Base-by-base conservation (phyloP, 1,140 invertebrate species). In the Macrobrachium nipponense region DNA sequence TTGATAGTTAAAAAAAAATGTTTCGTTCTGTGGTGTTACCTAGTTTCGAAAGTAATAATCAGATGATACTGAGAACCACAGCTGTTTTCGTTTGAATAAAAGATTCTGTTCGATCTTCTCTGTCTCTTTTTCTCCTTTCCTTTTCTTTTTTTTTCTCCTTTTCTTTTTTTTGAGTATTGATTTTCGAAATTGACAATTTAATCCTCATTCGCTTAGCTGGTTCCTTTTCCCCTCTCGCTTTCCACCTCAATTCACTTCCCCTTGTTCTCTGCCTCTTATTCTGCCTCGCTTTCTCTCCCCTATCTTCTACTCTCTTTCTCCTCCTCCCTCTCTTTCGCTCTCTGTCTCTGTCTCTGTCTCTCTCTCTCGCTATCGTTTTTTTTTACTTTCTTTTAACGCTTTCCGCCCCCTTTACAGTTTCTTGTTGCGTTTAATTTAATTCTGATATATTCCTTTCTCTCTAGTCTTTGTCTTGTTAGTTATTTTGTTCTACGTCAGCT, bases 171-270 rank as follows among this genome's bases (percentile, higher is more conserved):
- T 44, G 12, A 44, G 73, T 76, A 76, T 76, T 58, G 73, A 76
- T 76, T 76, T 58, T 76, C 18, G 44, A 20, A 43, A 58, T 76
- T 58, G 73, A 44, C 73, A 76, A 76, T 76, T 76, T 76, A 76
- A 76, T 76, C 73, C 43, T 76, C 59, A 76, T 76, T 76, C 73
- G 73, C 73, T 58, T 76, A 58, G 59, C 44, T 76, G 73, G 59
- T 44, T 76, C 59, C 73, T 58, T 58, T 76, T 76, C 59, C 60
- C 59, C 61, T 61, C 61, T 78, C 76, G 59, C 61, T 51, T 78
- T 78, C 76, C 59, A 60, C 76, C 36, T 78, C 76, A 27, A 51
- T 51, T 51, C 51, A 51, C 51, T 51, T 51, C 51, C 51, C 51
- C 59, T 61, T 78, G 18, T 36, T 78, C 27, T 60, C 61, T 60